Evolutionary conservation across 1,140 invertebrate species (phyloP).

Genomic region (Uloborus diversus): DNA sequence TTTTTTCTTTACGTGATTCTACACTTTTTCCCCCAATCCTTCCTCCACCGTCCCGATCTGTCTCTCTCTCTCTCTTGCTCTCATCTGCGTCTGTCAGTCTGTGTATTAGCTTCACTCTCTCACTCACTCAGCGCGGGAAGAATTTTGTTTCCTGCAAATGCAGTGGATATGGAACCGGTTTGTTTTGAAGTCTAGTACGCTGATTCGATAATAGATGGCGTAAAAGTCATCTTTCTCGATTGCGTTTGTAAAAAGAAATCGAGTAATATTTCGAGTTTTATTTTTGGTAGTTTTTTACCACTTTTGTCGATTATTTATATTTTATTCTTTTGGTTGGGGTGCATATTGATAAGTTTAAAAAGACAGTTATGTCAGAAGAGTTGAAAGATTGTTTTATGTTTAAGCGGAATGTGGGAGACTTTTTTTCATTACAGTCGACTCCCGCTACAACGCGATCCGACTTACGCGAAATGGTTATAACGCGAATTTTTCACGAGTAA

Average conservation of each 20-base stretch:
- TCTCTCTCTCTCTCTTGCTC: too few species aligned
- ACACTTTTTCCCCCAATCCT: slow-evolving; percentile 11
- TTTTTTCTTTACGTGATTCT: slow-evolving; percentile 10
- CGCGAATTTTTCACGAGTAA: too few species aligned
- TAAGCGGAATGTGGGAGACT: too few species aligned
- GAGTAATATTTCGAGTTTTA: neutral
- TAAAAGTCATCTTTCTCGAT: neutral
- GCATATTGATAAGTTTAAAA: slow-evolving; percentile 16
- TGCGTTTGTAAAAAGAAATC: neutral
- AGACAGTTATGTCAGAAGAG: neutral
- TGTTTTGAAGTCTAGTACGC: slow-evolving; percentile 5
- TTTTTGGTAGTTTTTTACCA: neutral
- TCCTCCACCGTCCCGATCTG: slow-evolving; percentile 23
- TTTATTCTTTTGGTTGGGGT: neutral
- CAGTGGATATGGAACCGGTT: slow-evolving; percentile 17
- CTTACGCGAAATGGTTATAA: too few species aligned
- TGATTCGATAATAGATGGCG: neutral
- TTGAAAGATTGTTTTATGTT: slow-evolving; percentile 35
- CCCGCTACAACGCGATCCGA: too few species aligned
- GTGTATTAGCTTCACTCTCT: neutral
- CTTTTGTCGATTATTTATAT: neutral
- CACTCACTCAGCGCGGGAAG: neutral
- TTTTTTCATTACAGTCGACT: too few species aligned
- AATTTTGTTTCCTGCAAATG: slow-evolving; percentile 14
- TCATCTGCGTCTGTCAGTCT: neutral